Base-by-base conservation (phyloP, 2,797 vertebrate species). In the Ciconia nigra region DNA sequence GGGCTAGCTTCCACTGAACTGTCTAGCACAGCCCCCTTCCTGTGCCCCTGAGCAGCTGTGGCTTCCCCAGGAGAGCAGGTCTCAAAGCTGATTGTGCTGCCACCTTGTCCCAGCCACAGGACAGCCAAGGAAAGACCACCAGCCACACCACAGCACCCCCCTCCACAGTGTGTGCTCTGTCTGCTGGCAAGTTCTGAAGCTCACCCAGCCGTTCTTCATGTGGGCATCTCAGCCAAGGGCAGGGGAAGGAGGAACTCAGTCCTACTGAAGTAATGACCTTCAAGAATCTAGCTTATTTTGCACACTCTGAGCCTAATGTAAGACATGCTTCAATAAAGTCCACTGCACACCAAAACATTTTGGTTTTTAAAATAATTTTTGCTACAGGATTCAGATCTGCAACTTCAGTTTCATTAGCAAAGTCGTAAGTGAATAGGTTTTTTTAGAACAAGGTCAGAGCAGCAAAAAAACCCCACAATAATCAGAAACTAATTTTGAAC, bases 161-260 rank as follows among this genome's bases (percentile, higher is more conserved):
- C 21, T 39, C 73, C 1, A 0, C 20, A 10, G 26, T 6, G 0
- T 10, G 11, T 4, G 0, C 44, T 33, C 20, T 0, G 0, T 11
- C 51, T 37, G n/a, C 66, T 12, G 31, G 7, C 0, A 0, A 13
- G 37, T 22, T 19, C 42, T 12, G 31, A 37, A 13, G 70, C 11
- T 42, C 31, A 22, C 6, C 29, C 28, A 21, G 11, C 42, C 7
- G 0, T 33, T 55, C 13, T 47, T 37, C 31, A 4, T 2, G 9
- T 18, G 39, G 31, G 11, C 39, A 42, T 5, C 58, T 81, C n/a
- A 9, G 10, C 46, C 58, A 4, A 0, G 1, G 13, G 44, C 1
- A 0, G 7, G 13, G 9, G 26, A 42, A 63, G 58, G 21, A 70
- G 25, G 35, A 66, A 51, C 37, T 77, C 41, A 6, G 19, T 17